Evolutionary conservation across 1,140 invertebrate genomes (phyloP), one percentile per base, ranked within the genome.

Genomic region (Lordiphosa stackelbergi): DNA sequence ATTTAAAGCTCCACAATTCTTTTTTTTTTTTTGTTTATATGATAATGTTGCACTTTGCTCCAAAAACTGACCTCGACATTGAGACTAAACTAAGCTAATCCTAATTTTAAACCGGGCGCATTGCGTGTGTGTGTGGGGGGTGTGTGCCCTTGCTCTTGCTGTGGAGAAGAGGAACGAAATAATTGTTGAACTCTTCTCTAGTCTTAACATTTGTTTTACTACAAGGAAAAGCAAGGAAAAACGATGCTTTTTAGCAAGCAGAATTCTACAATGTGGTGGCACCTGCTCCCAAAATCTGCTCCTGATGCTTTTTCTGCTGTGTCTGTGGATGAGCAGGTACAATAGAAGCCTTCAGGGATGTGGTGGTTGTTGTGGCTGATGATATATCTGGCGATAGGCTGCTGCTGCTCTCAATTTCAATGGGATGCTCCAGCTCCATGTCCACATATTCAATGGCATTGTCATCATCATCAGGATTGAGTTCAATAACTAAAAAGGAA

Each of bases 371-470:
- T 49, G 35, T 7, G 34, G 43, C 24, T 28, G 22, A 5, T 28
- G 37, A 31, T 28, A 5, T 8, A 51, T 79, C 72, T 12, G 68
- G 59, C 16, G 71, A 71, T 64, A 81, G 65, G 56, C 75, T 77
- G 53, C 53, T 70, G 48, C 57, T 84, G 56, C 78, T 66, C 37
- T 83, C 64, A n/a, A 84, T 84, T 53, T 83, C 77, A 16, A 83
- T 73, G 9, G 77, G 77, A 58, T 83, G 77, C 38, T 83, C 77
- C 16, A 83, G 37, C n/a, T 83, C 77, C 77, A 83, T 83, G 46
- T 87, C 85, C 45, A 87, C 78, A 40, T 87, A 87, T 62, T 87
- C 85, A 42, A 87, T 84, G 46, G 85, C 74, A 19, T 64, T 79
- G 19, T 85, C 84, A 38, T 84, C 84, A 38, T 84, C 85, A 40